Evolutionary conservation across 2,797 vertebrate species (phyloP).

Genomic region (Microchirus variegatus): DNA sequence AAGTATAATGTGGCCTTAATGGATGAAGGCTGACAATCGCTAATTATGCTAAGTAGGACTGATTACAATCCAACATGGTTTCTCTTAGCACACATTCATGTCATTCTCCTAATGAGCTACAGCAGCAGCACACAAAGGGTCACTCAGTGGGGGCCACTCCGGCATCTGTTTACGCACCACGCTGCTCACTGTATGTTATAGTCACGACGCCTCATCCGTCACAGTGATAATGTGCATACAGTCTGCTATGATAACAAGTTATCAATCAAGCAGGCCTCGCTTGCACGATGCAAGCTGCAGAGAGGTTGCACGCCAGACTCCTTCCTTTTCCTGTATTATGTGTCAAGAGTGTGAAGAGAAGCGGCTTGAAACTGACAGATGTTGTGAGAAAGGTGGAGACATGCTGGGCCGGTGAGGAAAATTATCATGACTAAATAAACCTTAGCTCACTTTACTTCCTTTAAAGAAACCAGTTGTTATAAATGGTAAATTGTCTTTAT

Average conservation of each 20-base stretch:
- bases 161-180: conserved; percentile 45
- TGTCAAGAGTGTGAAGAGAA: conserved; percentile 28
- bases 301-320: conserved; percentile 27
- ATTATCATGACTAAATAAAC: not conserved
- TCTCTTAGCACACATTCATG: conserved; percentile 62
- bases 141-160: conserved; percentile 49
- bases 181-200: conserved; percentile 36
- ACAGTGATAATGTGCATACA: conserved; percentile 15
- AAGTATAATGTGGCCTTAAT: too few species aligned
- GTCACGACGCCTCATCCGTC: conserved; percentile 26
- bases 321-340: conserved; percentile 36
- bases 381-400: conserved; percentile 6
- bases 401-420: not conserved
- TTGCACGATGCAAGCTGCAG: conserved; percentile 23
- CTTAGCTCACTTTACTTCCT: not conserved
- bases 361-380: conserved; percentile 25
- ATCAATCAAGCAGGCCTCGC: conserved; percentile 5
- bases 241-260: conserved; percentile 7
- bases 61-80: conserved; percentile 66
- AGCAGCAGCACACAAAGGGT: conserved; percentile 60
- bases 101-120: conserved; percentile 67
- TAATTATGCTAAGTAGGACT: conserved; percentile 73
- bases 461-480: not conserved
- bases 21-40: conserved; percentile 62
- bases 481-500: too few species aligned